Evolutionary conservation across 2,888 invertebrate genomes (phyloP).

Genomic region (Morpho helenor): DNA sequence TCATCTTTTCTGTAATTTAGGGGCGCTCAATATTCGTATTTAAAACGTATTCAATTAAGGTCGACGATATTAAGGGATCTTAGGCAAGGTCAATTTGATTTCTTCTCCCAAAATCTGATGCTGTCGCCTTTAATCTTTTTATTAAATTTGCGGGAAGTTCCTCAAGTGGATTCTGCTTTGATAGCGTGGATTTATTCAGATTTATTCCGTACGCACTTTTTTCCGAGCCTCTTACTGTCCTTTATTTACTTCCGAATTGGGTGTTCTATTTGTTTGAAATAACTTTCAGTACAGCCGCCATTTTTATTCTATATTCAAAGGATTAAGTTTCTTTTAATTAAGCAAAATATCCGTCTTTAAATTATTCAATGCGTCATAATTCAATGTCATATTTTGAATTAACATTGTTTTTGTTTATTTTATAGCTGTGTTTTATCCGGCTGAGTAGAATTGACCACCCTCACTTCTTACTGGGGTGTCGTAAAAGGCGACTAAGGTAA

Average conservation of each 20-base stretch:
- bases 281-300: background rate
- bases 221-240: background rate
- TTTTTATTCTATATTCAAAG: too few relatives aligned
- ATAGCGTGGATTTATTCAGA: slow-evolving; percentile 16
- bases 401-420: too few relatives aligned
- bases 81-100: slow-evolving; percentile 30
- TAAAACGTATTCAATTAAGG: slow-evolving; percentile 30
- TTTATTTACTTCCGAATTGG: slow-evolving; percentile 3
- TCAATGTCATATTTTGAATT: too few relatives aligned
- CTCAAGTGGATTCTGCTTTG: slow-evolving; percentile 22
- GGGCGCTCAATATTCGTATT: slow-evolving; percentile 16
- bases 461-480: too few relatives aligned
- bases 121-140: slow-evolving; percentile 31
- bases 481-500: too few relatives aligned
- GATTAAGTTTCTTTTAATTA: too few relatives aligned
- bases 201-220: slow-evolving; percentile 14
- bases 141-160: slow-evolving; percentile 27
- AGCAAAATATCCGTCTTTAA: too few relatives aligned
- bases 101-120: slow-evolving; percentile 26
- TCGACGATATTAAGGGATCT: slow-evolving; percentile 27
- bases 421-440: too few relatives aligned
- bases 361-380: too few relatives aligned
- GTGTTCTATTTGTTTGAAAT: slow-evolving; percentile 4
- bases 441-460: too few relatives aligned
- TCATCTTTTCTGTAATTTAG: too few relatives aligned